Conservation (phyloP, 2,888 invertebrate genomes). For the Muschampia plurimacula region DNA sequence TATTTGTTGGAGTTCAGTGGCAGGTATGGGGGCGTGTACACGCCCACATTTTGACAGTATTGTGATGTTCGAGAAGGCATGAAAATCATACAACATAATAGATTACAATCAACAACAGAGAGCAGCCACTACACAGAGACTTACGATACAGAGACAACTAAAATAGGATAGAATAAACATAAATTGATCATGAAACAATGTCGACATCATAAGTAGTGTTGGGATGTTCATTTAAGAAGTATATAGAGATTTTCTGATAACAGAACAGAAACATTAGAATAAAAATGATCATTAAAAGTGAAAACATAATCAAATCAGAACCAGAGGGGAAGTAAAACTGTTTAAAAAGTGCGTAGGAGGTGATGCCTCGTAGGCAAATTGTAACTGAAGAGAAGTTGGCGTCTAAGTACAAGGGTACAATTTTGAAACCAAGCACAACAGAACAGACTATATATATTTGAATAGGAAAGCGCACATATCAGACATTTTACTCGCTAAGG, state of each 20-base stretch:
- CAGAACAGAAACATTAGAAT: conserved; percentile 35
- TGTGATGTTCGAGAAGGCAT: conserved; percentile 85
- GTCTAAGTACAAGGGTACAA: conserved; percentile 66
- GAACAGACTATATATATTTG: conserved; percentile 69
- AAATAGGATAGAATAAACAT: conserved; percentile 74
- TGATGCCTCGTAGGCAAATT: conserved; percentile 64
- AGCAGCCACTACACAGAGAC: conserved; percentile 86
- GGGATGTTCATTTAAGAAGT: conserved; percentile 54
- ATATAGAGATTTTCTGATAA: conserved; percentile 39
- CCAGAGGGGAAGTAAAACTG: conserved; percentile 63
- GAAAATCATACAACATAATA: conserved; percentile 84
- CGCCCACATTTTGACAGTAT: conserved; percentile 81
- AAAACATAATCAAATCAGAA: conserved; percentile 57
- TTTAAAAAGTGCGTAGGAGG: conserved; percentile 69
- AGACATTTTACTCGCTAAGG: conserved; percentile 69
- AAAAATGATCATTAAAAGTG: conserved; percentile 48
- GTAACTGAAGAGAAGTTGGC: conserved; percentile 54
- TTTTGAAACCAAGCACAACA: conserved; percentile 80
- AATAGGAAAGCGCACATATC: conserved; percentile 73
- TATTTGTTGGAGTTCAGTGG: conserved; percentile 82
- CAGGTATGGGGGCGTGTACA: conserved; percentile 80
- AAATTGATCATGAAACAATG: conserved; percentile 61
- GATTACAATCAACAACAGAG: conserved; percentile 85
- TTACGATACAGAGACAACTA: conserved; percentile 75
- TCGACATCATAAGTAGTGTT: conserved; percentile 52